Percentiles rank a stretch among this genome's conserved stretches.
Conservation (phyloP, 2,797 vertebrate species). For the Sternarchorhynchus goeldii region DNA sequence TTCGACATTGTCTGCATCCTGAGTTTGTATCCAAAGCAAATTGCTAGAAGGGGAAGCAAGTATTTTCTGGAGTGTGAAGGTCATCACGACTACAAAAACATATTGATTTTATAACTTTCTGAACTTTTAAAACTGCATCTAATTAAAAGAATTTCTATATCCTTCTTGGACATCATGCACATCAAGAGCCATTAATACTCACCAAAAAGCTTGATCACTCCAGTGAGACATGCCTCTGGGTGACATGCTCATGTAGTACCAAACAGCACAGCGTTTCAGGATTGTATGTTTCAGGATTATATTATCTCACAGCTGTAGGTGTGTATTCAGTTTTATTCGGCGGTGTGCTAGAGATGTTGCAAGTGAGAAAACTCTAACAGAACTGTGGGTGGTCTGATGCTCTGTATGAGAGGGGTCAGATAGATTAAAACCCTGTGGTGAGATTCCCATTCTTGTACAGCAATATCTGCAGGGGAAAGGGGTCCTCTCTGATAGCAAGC, state of each 20-base stretch:
- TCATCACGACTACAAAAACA: conserved; percentile 38
- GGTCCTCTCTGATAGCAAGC: conserved; percentile 65
- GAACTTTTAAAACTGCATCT: conserved; percentile 2
- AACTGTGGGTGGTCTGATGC: conserved; percentile 69
- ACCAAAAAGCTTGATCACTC: not conserved
- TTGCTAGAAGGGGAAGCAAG: conserved; percentile 12
- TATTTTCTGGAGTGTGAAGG: conserved; percentile 42
- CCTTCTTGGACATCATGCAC: not conserved
- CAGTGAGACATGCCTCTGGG: not conserved
- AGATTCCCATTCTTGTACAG: conserved; percentile 72
- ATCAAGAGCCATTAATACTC: not conserved
- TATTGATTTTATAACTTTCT: conserved; percentile 42
- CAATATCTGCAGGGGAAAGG: conserved; percentile 70
- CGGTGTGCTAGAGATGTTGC: conserved; percentile 11
- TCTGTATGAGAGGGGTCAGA: conserved; percentile 73
- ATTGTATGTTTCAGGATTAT: conserved; percentile 8
- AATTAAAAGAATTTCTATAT: not conserved
- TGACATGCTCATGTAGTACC: not conserved
- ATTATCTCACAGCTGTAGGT: conserved; percentile 27
- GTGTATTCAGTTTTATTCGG: conserved; percentile 29
- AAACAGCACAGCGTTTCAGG: conserved; percentile 8
- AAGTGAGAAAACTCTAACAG: conserved; percentile 21
- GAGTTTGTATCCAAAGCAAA: conserved; percentile 24
- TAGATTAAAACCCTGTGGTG: conserved; percentile 74
- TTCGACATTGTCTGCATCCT: conserved; percentile 29